Evolutionary conservation across 1,140 invertebrate species (phyloP).

Genomic region (Leptestheria dahalacensis): DNA sequence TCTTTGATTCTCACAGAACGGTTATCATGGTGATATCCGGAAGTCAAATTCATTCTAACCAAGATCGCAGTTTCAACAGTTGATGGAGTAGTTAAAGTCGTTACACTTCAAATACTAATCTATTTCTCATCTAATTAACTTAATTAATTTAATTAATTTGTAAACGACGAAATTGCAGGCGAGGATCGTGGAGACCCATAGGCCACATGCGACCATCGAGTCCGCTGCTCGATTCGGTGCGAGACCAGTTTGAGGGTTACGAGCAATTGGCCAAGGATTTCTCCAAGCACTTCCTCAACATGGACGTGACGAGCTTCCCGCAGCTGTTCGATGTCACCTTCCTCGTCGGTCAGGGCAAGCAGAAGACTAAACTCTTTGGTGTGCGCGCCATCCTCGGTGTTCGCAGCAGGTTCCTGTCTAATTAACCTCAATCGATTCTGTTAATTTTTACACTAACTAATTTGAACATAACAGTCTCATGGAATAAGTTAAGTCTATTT

Average conservation of each 20-base stretch:
- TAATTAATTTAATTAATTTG: too few relatives aligned
- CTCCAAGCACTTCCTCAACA: slow-evolving; percentile 68
- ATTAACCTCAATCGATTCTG: too few relatives aligned
- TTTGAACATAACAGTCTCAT: too few relatives aligned
- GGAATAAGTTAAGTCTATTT: too few relatives aligned
- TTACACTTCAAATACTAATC: too few relatives aligned
- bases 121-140: too few relatives aligned
- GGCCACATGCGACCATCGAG: slow-evolving; percentile 84
- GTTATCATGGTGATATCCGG: too few relatives aligned
- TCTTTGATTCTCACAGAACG: too few relatives aligned
- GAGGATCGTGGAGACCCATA: slow-evolving; percentile 84
- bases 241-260: slow-evolving; percentile 76
- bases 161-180: too few relatives aligned
- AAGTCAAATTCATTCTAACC: too few relatives aligned
- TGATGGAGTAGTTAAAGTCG: neutral
- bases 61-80: too few relatives aligned
- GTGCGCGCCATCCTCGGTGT: slow-evolving; percentile 82
- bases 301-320: slow-evolving; percentile 39
- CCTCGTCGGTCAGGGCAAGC: slow-evolving; percentile 74
- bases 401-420: slow-evolving; percentile 69
- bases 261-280: slow-evolving; percentile 88
- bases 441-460: too few relatives aligned
- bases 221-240: slow-evolving; percentile 75
- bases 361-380: slow-evolving; percentile 75
- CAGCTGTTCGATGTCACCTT: slow-evolving; percentile 82